These are phyloP conservation scores for Zalophus californianus DNA, from an alignment of 2,797 vertebrate genomes.

Conservation along the genomic window DNA sequence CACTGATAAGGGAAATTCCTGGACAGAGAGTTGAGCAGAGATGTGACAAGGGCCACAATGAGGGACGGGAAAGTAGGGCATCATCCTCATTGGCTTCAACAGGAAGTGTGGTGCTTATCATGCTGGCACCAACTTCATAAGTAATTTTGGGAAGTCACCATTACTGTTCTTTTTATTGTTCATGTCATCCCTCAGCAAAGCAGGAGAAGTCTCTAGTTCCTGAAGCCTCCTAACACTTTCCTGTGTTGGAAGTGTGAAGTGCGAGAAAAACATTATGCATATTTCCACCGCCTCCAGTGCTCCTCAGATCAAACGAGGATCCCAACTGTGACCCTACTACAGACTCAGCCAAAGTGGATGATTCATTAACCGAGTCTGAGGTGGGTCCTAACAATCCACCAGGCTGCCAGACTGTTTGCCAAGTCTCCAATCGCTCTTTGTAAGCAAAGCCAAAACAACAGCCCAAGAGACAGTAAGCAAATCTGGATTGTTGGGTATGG, in stretches of 20 bases:
- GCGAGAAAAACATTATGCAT: not conserved
- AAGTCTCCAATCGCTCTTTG: not conserved
- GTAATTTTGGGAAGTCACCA: not conserved
- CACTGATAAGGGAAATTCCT: not conserved
- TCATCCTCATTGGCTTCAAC: not conserved
- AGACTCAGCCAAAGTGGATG: not conserved
- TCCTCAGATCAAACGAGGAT: conserved; percentile 10
- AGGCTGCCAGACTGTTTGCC: conserved; percentile 28
- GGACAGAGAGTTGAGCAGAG: not conserved
- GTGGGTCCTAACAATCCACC: not conserved
- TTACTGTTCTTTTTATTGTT: not conserved
- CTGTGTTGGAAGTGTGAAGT: not conserved
- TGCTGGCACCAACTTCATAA: not conserved
- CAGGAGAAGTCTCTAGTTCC: not conserved
- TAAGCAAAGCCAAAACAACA: conserved; percentile 51
- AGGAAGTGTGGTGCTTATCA: not conserved
- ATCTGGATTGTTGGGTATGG: not conserved
- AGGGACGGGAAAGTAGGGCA: not conserved
- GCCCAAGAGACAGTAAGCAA: conserved; percentile 7
- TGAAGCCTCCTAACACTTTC: not conserved
- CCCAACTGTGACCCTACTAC: not conserved
- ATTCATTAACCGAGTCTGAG: not conserved
- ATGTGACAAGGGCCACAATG: not conserved
- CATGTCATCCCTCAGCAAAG: conserved; percentile 13
- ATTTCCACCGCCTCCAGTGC: not conserved